phyloP scores from a whole-genome alignment of 2,113 vertebrate species.

The Misgurnus anguillicaudatus region DNA sequence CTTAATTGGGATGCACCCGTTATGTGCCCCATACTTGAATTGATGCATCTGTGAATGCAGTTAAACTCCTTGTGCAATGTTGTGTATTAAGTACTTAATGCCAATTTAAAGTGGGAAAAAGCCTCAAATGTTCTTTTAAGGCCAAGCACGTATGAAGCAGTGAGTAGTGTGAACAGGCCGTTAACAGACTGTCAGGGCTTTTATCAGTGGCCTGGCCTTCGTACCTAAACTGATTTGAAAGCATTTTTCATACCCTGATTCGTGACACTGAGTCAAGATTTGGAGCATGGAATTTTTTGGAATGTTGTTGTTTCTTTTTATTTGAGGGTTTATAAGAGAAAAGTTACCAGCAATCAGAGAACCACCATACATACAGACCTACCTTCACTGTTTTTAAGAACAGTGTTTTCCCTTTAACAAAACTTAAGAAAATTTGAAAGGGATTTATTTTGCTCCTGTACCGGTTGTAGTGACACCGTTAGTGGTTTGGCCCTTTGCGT shows the following conservation, averaged over 20 bases:
- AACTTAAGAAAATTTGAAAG: neutral
- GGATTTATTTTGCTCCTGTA: neutral
- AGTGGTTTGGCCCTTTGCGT: neutral
- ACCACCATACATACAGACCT: neutral
- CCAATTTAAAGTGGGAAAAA: neutral
- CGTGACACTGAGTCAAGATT: neutral
- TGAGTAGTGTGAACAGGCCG: neutral
- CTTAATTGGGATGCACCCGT: no score
- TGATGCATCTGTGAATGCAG: neutral
- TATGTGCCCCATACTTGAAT: no score
- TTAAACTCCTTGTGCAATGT: neutral
- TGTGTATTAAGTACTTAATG: neutral
- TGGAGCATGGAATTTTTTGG: neutral
- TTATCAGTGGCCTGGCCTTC: neutral
- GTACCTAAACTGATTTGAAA: neutral
- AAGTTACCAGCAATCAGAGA: neutral
- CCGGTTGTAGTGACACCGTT: neutral
- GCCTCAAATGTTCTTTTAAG: neutral
- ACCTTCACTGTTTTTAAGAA: neutral
- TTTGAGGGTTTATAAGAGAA: no score
- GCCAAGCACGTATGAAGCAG: neutral
- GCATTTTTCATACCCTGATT: neutral
- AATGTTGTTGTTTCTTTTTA: neutral
- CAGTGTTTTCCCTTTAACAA: neutral
- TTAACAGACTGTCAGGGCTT: slow-evolving; percentile 1